Evolutionary conservation across 2,888 invertebrate species (phyloP), one percentile per base, ranked within the genome.

Genomic region (Bruchidius siliquastri): DNA sequence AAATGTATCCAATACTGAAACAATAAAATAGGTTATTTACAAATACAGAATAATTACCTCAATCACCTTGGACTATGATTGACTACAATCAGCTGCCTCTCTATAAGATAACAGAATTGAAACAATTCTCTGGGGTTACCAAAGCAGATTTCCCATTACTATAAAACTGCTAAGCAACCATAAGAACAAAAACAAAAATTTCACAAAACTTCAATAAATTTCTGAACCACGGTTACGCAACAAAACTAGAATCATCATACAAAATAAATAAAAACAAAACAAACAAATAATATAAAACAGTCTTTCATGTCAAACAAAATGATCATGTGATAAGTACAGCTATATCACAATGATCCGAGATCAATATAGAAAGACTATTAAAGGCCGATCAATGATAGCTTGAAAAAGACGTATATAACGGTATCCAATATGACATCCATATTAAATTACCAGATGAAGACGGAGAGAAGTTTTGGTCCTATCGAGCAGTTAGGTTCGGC

Each of bases 221-320:
- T 49, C 49, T 49, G 26, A 26, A 26, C 26, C 8, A 26, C 8
- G 26, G 26, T 26, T 26, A 26, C 8, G 26, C 49, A 49, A 49
- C 49, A 49, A 49, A 69, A 69, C 21, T 26, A 69, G 69, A 22
- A 26, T 69, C 20, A 18, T 26, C 20, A 21, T 26, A 69, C 26
- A 69, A 69, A 69, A 69, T 69, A 69, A 69, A 69, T 69, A 26
- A 69, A 69, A 69, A n/a, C 22, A 26, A 69, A 69, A 69, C 22
- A 69, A 69, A 22, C 22, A 69, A 69, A 69, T 26, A 69, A 69
- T 26, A 49, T 70, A 74, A 76, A 74, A 74, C 74, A 74, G 74
- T 74, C 74, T 74, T 74, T 70, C 70, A 69, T 71, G 70, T 22
- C 18, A 74, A 70, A 70, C 20, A 67, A 70, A 49, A 32, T 74